Base-by-base conservation (phyloP, 2,888 invertebrate species). In the Stratiomys singularior region DNA sequence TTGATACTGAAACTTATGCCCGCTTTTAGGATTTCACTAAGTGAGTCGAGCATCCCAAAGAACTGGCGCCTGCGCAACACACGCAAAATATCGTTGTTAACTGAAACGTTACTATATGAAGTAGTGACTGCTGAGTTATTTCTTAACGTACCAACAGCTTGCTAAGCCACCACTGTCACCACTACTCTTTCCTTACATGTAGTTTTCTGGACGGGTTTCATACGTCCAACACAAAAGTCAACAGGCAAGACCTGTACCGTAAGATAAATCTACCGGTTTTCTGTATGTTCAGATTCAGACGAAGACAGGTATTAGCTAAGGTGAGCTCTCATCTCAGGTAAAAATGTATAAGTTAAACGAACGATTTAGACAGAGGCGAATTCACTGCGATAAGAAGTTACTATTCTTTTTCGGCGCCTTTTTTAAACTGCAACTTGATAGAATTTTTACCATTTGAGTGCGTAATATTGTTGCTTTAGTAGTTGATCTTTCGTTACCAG, bases 41-140 rank as follows among this genome's bases (percentile, higher is more conserved):
- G 5, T 5, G n/a, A 27, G 11, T 18, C n/a, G 28, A n/a, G 13
- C 25, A 27, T 15, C 56, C 52, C 21, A 44, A 30, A 18, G 23
- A 30, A 28, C 56, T 46, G 78, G 79, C 79, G 79, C 79, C 79
- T 79, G 72, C 78, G 74, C 76, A 77, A 76, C 79, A 77, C 79
- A 67, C 23, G 28, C 46, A 77, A 77, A 74, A 64, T 72, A 18
- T 25, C 58, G 58, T 46, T 46, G 64, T 63, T 72, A 64, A 77
- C 78, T 78, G 64, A 78, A 78, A 76, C 76, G 69, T 71, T 76
- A 79, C 79, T 60, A 76, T 69, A n/a, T n/a, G n/a, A n/a, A n/a
- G 77, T 69, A 47, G 46, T 25, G 46, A 69, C 3, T 47, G 7
- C 46, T 47, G 27, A 47, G 46, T 30, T 30, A 30, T 64, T 64